A percentile compares a stretch with the other conserved stretches of the same genome.
These are phyloP conservation scores for Peucedramus taeniatus DNA, from an alignment of 2,113 vertebrate species.

Conservation along the genomic window DNA sequence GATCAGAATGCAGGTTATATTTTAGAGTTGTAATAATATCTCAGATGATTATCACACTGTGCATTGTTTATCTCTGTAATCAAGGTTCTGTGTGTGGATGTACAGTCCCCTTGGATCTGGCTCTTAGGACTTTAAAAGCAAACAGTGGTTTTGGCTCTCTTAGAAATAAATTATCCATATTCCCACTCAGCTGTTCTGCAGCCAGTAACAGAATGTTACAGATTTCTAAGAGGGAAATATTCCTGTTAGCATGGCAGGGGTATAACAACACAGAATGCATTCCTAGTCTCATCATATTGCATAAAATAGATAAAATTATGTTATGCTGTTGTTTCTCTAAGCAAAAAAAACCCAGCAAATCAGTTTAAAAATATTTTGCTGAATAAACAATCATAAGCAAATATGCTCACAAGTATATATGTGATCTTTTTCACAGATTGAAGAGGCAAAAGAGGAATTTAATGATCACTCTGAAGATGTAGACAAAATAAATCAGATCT, in stretches of 20 bases:
- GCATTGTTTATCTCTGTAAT: not conserved
- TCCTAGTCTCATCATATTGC: not conserved
- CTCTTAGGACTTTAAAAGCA: not conserved
- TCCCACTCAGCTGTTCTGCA: not conserved
- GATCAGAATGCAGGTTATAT: not conserved
- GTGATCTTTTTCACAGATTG: constrained; percentile 72
- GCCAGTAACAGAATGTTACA: not conserved
- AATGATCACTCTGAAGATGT: constrained; percentile 74
- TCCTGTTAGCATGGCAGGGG: not conserved
- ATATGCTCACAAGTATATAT: not conserved
- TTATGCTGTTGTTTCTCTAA: not conserved
- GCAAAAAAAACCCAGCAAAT: not conserved
- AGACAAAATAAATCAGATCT: constrained; percentile 85
- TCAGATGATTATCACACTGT: not conserved
- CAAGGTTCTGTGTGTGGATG: not conserved
- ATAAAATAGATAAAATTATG: not conserved
- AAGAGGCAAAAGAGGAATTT: constrained; percentile 83
- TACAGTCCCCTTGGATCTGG: not conserved
- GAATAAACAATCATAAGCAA: not conserved
- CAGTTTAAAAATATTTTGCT: not conserved
- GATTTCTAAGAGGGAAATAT: not conserved
- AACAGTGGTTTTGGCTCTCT: not conserved
- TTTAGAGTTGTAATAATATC: not conserved
- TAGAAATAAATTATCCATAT: not conserved
- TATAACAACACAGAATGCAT: not conserved